Evolutionary conservation across 2,797 vertebrate species (phyloP).

Genomic region (Helicolenus hilgendorfi): DNA sequence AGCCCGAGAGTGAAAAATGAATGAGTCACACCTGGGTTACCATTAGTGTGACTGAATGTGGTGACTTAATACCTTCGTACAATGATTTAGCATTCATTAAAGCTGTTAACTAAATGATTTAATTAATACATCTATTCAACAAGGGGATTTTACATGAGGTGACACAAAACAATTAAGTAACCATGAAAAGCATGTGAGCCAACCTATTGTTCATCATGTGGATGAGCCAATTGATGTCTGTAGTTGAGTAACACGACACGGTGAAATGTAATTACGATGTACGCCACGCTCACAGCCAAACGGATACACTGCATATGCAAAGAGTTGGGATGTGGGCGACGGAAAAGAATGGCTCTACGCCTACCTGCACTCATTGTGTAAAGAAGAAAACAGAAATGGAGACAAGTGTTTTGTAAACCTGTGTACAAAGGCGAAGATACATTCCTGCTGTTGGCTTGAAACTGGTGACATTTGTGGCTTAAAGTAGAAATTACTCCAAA

Average conservation of each 20-base stretch:
- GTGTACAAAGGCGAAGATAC: not conserved
- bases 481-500: not conserved
- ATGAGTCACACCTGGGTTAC: constrained; percentile 21
- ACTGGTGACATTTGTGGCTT: not conserved
- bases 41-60: not conserved
- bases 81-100: constrained; percentile 43
- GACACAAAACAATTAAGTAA: constrained; percentile 44
- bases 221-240: constrained; percentile 30
- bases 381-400: not conserved
- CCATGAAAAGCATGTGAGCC: constrained; percentile 33
- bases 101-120: constrained; percentile 22
- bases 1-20: not conserved
- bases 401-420: not conserved
- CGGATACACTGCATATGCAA: constrained; percentile 14
- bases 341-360: not conserved
- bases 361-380: constrained; percentile 8
- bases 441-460: not conserved
- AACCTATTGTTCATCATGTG: constrained; percentile 22
- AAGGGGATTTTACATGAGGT: constrained; percentile 36
- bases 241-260: constrained; percentile 1
- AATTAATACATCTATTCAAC: constrained; percentile 38
- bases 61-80: constrained; percentile 26
- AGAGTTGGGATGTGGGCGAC: constrained; percentile 32
- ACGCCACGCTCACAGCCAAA: not conserved
- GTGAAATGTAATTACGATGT: constrained; percentile 39